Percentiles rank a stretch among this genome's conserved stretches.
Evolutionary conservation across 2,113 vertebrate genomes (phyloP).

Genomic region (Bungarus multicinctus): DNA sequence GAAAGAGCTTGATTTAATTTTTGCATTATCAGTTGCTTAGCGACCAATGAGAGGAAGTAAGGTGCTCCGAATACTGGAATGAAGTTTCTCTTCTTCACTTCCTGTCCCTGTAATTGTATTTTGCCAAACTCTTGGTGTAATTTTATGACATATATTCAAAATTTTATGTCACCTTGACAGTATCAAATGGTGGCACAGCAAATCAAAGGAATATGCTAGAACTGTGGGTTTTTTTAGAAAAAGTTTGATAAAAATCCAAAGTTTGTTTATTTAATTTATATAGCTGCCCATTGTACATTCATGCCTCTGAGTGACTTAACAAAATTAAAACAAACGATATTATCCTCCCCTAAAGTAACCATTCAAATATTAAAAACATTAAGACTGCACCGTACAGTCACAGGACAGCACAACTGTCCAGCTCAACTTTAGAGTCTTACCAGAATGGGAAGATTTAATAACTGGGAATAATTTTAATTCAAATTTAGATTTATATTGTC

Average conservation of each 20-base stretch:
- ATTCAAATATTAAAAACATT: background rate
- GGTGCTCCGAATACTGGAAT: slow-evolving; percentile 46
- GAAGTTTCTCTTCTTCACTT: background rate
- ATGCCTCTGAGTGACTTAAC: background rate
- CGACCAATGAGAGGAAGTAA: slow-evolving; percentile 54
- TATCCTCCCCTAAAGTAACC: background rate
- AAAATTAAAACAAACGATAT: background rate
- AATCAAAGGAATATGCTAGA: background rate
- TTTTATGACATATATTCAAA: background rate
- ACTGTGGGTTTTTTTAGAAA: background rate
- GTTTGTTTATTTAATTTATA: background rate
- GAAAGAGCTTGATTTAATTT: slow-evolving; percentile 63
- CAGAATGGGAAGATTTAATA: background rate
- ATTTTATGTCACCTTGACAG: background rate
- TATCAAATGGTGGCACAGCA: background rate
- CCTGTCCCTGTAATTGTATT: background rate
- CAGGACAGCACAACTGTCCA: background rate
- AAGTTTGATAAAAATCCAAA: background rate
- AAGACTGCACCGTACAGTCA: background rate
- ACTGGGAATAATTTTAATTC: background rate
- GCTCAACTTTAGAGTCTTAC: background rate
- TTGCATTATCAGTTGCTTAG: slow-evolving; percentile 61
- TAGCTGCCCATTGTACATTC: background rate
- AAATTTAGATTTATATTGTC: background rate
- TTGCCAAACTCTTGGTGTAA: slow-evolving; percentile 28